Base-by-base conservation (phyloP, 64 coral and sea anemone species). In the Porites lutea region DNA sequence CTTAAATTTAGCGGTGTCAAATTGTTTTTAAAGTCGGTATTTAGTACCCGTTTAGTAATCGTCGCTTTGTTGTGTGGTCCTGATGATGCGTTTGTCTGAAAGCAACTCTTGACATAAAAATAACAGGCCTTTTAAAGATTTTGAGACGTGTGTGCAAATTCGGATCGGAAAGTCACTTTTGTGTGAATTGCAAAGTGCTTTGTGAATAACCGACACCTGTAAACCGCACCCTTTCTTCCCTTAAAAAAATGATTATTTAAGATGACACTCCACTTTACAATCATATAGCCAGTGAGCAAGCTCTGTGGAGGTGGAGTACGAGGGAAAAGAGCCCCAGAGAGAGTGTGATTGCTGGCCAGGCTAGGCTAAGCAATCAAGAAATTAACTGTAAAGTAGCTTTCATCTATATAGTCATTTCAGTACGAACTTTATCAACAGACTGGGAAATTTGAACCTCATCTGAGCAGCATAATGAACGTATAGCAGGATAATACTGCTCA, bases 1-100 rank as follows among this genome's bases (percentile, higher is more conserved):
- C 72, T 86, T 75, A 14, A 78, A 45, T 65, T 0, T 43, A 64
- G 72, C 70, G 91, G 91, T 87, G 91, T 93, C 91, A 93, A 93
- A 65, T 87, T 81, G 91, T 87, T 86, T 68, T 84, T 69, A 84
- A 84, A 63, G 15, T 47, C 7, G 47, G 63, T 84, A 50, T 46
- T 84, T 84, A 84, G 59, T 68, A 10, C 14, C 46, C 81, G 47
- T 84, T 84, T 84, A 84, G 81, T 68, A 11, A 21, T 18, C 18
- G 69, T n/a, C 61, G 10, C 61, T 84, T 84, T 84, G 63, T 84
- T 84, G 81, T 84, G 81, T 84, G 81, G 81, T 84, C 81, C 44
- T 84, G 48, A 52, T 84, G 63, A 84, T 21, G 79, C 43, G 59
- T 48, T 60, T 82, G 60, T 82, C 79, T 84, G 61, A 84, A 8